These are phyloP conservation scores for Aplidium turbinatum DNA, from an alignment of 23 tunicate genomes.

Conservation along the genomic window DNA sequence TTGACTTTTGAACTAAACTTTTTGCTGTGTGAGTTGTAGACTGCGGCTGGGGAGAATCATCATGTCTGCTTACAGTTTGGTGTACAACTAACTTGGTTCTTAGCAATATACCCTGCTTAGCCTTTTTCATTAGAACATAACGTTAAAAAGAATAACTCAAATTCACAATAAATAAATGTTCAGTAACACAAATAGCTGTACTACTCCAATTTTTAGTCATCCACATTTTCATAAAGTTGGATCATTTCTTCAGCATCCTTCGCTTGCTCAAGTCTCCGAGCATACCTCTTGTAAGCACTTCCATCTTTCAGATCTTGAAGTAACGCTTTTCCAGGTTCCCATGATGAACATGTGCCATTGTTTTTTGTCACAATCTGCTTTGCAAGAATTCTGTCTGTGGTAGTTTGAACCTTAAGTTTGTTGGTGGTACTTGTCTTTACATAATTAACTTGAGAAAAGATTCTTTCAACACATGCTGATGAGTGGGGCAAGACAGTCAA, in stretches of 20 bases:
- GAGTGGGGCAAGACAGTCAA: not conserved
- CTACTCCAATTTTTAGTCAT: not conserved
- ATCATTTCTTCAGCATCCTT: not conserved
- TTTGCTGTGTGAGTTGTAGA: too few species aligned
- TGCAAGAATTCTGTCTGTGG: not conserved
- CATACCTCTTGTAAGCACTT: not conserved
- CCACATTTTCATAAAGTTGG: not conserved
- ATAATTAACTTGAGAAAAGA: constrained; percentile 10
- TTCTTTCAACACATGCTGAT: constrained; percentile 15
- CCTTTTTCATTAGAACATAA: not conserved
- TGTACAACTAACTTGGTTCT: too few species aligned
- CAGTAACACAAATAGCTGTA: not conserved
- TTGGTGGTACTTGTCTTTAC: not conserved
- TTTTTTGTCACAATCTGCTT: constrained; percentile 7
- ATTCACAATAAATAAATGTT: not conserved
- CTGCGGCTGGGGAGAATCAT: too few species aligned
- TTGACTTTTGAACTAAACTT: too few species aligned
- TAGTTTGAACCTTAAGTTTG: not conserved
- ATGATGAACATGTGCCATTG: not conserved
- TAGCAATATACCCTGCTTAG: too few species aligned
- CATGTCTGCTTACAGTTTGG: too few species aligned
- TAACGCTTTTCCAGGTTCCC: not conserved
- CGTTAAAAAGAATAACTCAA: not conserved
- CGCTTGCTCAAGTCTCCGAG: not conserved
- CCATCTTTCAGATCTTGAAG: not conserved